Conservation (phyloP, 2,113 vertebrate species). For the Megaceryle maxima region DNA sequence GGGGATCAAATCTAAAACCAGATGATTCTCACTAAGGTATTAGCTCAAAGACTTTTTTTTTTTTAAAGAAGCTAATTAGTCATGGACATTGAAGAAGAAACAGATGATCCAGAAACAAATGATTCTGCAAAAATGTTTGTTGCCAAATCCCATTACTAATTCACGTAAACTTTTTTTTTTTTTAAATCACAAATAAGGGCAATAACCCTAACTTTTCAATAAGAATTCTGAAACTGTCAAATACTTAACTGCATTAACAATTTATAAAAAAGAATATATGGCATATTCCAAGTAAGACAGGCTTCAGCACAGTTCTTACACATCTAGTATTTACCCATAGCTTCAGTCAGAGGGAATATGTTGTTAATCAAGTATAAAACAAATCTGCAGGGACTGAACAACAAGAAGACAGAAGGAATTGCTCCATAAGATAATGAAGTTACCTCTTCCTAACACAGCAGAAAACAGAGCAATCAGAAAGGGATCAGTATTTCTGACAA, state of each 20-base stretch:
- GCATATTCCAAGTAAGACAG: not conserved
- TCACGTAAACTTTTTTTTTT: not conserved
- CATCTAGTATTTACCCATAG: not conserved
- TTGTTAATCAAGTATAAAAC: not conserved
- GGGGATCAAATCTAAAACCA: not conserved
- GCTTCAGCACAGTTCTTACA: not conserved
- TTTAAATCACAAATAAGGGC: not conserved
- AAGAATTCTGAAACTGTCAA: not conserved
- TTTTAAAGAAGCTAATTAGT: not conserved
- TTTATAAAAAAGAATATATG: not conserved
- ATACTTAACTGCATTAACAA: not conserved
- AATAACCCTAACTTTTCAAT: not conserved
- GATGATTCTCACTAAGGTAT: not conserved
- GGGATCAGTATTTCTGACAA: not conserved
- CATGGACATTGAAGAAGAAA: not conserved
- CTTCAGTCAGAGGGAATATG: not conserved
- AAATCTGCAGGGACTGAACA: not conserved
- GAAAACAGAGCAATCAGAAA: not conserved
- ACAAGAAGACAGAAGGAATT: not conserved
- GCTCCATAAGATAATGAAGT: rapidly evolving
- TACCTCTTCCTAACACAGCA: not conserved
- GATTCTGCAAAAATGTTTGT: not conserved
- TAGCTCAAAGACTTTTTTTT: not conserved
- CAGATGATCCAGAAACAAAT: not conserved
- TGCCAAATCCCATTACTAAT: not conserved